Percentiles rank a stretch among this genome's conserved stretches.
Conservation (phyloP, 2,888 invertebrate genomes). For the Drosophila mettleri region DNA sequence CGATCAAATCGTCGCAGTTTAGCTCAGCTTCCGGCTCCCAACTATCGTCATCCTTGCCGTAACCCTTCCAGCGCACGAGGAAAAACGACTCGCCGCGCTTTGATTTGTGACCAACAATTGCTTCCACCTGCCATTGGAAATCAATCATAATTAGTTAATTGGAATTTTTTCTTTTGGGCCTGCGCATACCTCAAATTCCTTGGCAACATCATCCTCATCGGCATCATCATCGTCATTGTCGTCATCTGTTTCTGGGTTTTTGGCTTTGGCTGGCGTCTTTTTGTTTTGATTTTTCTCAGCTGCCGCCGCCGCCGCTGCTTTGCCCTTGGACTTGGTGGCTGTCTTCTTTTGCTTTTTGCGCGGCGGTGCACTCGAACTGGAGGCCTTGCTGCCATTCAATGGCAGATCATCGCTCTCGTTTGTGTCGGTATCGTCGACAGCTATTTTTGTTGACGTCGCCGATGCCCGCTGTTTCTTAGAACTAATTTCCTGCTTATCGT, state of each 20-base stretch:
- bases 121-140: constrained; percentile 86
- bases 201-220: constrained; percentile 82
- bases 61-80: constrained; percentile 92
- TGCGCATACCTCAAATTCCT: constrained; percentile 73
- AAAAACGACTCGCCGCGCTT: constrained; percentile 89
- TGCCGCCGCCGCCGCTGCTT: constrained; percentile 4
- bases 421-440: constrained; percentile 19
- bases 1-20: constrained; percentile 89
- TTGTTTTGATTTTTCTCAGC: constrained; percentile 24
- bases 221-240: constrained; percentile 76
- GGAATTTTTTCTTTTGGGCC: too few relatives aligned
- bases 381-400: constrained; percentile 77
- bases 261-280: constrained; percentile 7
- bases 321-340: constrained; percentile 34
- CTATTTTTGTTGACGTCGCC: neutral
- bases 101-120: constrained; percentile 89
- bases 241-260: constrained; percentile 43
- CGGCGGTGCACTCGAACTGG: constrained; percentile 76
- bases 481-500: constrained; percentile 43
- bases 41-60: constrained; percentile 89
- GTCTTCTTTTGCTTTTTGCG: constrained; percentile 54
- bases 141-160: too few relatives aligned
- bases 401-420: constrained; percentile 77
- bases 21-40: constrained; percentile 91
- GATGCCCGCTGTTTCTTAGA: constrained; percentile 30